Conservation (phyloP, 1,140 invertebrate genomes). For the Drosophila asahinai region DNA sequence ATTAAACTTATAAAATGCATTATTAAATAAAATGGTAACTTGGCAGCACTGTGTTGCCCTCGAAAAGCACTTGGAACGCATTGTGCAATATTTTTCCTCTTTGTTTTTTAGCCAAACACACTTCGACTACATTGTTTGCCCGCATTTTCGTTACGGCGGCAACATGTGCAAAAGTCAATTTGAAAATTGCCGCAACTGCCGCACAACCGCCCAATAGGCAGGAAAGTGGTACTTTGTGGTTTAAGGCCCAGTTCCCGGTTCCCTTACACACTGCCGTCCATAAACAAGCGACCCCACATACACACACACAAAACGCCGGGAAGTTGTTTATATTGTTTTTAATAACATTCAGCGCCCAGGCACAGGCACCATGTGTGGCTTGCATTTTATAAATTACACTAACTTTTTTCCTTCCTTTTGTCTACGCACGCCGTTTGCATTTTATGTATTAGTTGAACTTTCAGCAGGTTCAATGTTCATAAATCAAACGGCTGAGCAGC, state of each 20-base stretch:
- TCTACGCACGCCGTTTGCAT: slow-evolving; percentile 51
- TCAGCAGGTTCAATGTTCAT: slow-evolving; percentile 51
- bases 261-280: slow-evolving; percentile 39
- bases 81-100: slow-evolving; percentile 41
- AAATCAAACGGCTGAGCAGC: slow-evolving; percentile 44
- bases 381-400: slow-evolving; percentile 73
- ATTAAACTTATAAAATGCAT: background rate
- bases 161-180: slow-evolving; percentile 84
- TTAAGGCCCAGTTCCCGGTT: slow-evolving; percentile 55
- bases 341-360: slow-evolving; percentile 70
- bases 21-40: background rate
- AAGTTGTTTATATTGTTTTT: slow-evolving; percentile 83
- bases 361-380: slow-evolving; percentile 60
- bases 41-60: slow-evolving; percentile 22
- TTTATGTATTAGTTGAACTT: slow-evolving; percentile 52
- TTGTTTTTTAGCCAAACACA: slow-evolving; percentile 40
- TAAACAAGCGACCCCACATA: slow-evolving; percentile 56
- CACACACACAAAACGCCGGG: slow-evolving; percentile 19
- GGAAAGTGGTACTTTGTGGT: slow-evolving; percentile 74
- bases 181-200: slow-evolving; percentile 75
- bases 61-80: slow-evolving; percentile 12
- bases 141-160: slow-evolving; percentile 71
- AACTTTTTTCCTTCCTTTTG: slow-evolving; percentile 46
- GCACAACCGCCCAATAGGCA: slow-evolving; percentile 26
- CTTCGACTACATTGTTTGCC: slow-evolving; percentile 65